These are phyloP conservation scores for Blennius ocellaris DNA, from an alignment of 2,113 vertebrate species.

Conservation along the genomic window DNA sequence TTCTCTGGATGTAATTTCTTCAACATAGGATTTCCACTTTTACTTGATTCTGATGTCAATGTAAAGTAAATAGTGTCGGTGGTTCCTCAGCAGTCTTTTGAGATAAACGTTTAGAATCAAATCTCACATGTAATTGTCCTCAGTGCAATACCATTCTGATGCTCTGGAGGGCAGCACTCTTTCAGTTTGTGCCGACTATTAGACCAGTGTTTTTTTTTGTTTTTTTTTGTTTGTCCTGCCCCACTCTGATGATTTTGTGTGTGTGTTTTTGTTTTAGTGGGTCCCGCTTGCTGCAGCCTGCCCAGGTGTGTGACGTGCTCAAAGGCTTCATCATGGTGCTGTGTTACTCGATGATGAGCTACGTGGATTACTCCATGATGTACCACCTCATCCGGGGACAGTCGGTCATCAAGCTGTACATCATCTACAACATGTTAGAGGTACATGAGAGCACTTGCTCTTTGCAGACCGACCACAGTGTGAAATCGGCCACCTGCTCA, in stretches of 20 bases:
- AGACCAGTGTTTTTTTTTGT: not conserved
- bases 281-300: slow-evolving; percentile 94
- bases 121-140: not conserved
- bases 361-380: slow-evolving; percentile 99
- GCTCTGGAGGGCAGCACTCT: slow-evolving; percentile 44
- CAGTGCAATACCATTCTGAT: not conserved
- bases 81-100: too few relatives aligned
- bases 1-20: too few relatives aligned
- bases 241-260: slow-evolving; percentile 17
- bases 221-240: not conserved
- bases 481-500: not conserved
- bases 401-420: slow-evolving; percentile 99
- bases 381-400: slow-evolving; percentile 98
- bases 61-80: too few relatives aligned
- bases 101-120: too few relatives aligned
- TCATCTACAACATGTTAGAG: slow-evolving; percentile 99
- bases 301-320: slow-evolving; percentile 97
- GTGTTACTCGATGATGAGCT: slow-evolving; percentile 99
- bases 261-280: slow-evolving; percentile 83
- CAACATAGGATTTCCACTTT: too few relatives aligned
- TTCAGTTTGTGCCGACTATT: not conserved
- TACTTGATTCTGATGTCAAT: too few relatives aligned
- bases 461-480: not conserved
- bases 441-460: slow-evolving; percentile 70
- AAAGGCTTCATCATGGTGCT: slow-evolving; percentile 96